Conservation (phyloP, 2,888 invertebrate species). For the Pyralis farinalis region DNA sequence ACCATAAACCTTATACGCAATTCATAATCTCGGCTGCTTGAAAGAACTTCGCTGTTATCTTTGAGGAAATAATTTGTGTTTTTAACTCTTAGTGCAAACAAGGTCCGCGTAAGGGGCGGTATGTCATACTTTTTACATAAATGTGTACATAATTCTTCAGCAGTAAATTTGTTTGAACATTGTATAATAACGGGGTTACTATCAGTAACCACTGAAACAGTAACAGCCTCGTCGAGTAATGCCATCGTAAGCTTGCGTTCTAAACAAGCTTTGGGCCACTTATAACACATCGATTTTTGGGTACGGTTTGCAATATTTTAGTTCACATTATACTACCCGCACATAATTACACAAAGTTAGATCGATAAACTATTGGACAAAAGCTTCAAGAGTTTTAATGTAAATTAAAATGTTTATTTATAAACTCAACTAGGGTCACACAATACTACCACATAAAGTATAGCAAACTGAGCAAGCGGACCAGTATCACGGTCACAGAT, state of each 20-base stretch:
- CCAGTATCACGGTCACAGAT: no score
- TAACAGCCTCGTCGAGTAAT: conserved; percentile 60
- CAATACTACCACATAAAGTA: conserved; percentile 12
- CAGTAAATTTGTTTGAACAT: conserved; percentile 66
- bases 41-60: conserved; percentile 75
- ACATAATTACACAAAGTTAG: neutral
- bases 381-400: neutral
- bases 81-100: conserved; percentile 88
- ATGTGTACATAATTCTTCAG: conserved; percentile 86
- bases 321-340: neutral
- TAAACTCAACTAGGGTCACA: conserved; percentile 31
- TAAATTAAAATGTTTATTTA: conserved; percentile 33
- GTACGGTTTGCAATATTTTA: neutral
- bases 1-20: conserved; percentile 91
- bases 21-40: conserved; percentile 82
- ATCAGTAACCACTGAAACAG: conserved; percentile 67
- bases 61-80: conserved; percentile 85
- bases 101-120: conserved; percentile 87
- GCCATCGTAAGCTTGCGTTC: conserved; percentile 65
- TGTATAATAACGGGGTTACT: conserved; percentile 58
- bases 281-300: neutral
- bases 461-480: no score
- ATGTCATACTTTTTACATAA: conserved; percentile 87
- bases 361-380: neutral
- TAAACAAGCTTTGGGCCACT: neutral